phyloP scores from a whole-genome alignment of 2,797 vertebrate genomes.

The Sandelia bainsii region DNA sequence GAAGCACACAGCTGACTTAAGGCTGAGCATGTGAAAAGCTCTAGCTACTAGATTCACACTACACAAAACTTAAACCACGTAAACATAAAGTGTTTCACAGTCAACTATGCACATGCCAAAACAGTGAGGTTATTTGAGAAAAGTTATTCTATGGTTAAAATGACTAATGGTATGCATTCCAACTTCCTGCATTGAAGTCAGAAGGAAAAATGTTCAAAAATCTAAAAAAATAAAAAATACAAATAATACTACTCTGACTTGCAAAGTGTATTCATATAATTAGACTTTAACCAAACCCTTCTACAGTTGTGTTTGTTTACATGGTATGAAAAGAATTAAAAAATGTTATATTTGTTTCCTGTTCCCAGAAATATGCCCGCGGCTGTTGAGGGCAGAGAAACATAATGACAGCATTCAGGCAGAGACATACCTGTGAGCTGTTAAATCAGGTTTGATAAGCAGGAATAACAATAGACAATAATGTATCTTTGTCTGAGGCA shows the following conservation, averaged over 20 bases:
- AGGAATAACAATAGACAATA: constrained; percentile 85
- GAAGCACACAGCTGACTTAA: neutral
- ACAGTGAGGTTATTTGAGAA: no score
- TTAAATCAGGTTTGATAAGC: constrained; percentile 85
- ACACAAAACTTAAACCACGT: no score
- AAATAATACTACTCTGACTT: neutral
- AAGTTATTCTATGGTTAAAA: neutral
- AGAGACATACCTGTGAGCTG: constrained; percentile 80
- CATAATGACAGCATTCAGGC: constrained; percentile 76
- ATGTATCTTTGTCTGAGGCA: constrained; percentile 80
- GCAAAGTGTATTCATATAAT: neutral
- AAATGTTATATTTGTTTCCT: constrained; percentile 49
- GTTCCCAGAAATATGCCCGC: constrained; percentile 74
- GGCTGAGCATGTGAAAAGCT: neutral
- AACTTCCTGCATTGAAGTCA: neutral
- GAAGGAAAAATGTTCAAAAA: neutral
- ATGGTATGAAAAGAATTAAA: neutral
- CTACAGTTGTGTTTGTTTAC: neutral
- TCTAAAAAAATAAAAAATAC: neutral
- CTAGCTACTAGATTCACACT: neutral
- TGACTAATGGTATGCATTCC: neutral
- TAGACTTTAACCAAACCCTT: neutral
- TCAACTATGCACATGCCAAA: no score
- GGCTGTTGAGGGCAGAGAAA: constrained; percentile 72
- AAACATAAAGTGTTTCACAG: no score